These are phyloP conservation scores for Dorcus parallelipipedus DNA, from an alignment of 2,888 invertebrate genomes.

Conservation along the genomic window DNA sequence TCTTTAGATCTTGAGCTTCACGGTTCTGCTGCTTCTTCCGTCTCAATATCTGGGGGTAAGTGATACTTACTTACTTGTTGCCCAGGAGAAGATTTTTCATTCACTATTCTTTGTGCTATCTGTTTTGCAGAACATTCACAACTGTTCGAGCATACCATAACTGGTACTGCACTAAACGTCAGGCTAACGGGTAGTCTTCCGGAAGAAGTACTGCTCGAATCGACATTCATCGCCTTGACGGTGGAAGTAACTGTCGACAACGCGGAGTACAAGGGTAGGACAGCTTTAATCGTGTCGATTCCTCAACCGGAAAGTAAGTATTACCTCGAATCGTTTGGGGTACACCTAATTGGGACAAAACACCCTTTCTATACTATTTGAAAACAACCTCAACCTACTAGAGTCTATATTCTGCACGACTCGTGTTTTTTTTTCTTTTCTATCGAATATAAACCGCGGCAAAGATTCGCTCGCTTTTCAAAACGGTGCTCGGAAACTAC, in stretches of 20 bases:
- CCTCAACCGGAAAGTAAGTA: too few species aligned
- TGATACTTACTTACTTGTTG: background rate
- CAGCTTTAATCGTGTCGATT: slow-evolving; percentile 38
- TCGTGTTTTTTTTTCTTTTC: too few species aligned
- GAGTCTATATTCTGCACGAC: too few species aligned
- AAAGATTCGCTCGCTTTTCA: too few species aligned
- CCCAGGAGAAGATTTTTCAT: background rate
- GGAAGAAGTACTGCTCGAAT: slow-evolving; percentile 39
- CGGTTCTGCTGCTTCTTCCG: too few species aligned
- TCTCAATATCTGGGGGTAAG: background rate
- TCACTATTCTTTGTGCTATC: background rate
- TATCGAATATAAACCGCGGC: too few species aligned
- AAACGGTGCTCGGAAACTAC: too few species aligned
- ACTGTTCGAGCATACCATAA: slow-evolving; percentile 1
- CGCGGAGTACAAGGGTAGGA: slow-evolving; percentile 37
- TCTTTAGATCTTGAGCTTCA: too few species aligned
- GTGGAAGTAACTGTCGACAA: slow-evolving; percentile 41
- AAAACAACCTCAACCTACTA: too few species aligned
- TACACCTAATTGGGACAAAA: too few species aligned
- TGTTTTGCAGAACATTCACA: slow-evolving; percentile 5
- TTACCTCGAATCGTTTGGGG: too few species aligned
- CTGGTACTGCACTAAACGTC: slow-evolving; percentile 1
- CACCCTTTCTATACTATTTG: too few species aligned
- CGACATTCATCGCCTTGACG: slow-evolving; percentile 42
- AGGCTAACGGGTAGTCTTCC: slow-evolving; percentile 29